Conservation (phyloP, 2,888 invertebrate species). For the Catocala sponsa region DNA sequence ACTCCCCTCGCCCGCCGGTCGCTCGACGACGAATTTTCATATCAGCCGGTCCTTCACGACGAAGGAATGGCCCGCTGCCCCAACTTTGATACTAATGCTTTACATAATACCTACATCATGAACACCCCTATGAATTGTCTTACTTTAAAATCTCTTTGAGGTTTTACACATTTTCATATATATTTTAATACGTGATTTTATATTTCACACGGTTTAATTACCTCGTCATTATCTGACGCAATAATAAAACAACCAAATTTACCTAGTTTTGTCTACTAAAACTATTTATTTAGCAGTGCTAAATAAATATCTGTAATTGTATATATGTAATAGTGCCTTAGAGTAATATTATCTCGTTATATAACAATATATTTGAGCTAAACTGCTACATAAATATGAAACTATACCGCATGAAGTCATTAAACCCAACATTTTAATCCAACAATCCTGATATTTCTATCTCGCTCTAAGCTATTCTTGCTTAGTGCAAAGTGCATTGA, state of each 20-base stretch:
- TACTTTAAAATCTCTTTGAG: constrained; percentile 64
- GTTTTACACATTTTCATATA: constrained; percentile 48
- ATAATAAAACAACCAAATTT: not conserved
- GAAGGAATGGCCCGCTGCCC: constrained; percentile 76
- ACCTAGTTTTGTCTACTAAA: too few species aligned
- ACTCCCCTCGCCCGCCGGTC: constrained; percentile 67
- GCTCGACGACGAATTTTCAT: constrained; percentile 85
- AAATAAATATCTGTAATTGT: too few species aligned
- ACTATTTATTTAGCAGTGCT: too few species aligned
- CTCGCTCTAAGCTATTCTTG: not conserved
- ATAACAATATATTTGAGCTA: too few species aligned
- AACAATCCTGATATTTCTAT: too few species aligned
- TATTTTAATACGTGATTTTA: constrained; percentile 23
- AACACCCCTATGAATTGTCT: constrained; percentile 65
- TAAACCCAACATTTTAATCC: too few species aligned
- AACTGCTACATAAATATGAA: too few species aligned
- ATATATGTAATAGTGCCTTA: too few species aligned
- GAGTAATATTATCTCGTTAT: too few species aligned
- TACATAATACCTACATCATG: constrained; percentile 71
- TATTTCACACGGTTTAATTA: constrained; percentile 4
- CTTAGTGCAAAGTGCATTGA: constrained; percentile 1
- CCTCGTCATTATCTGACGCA: not conserved
- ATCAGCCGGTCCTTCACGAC: constrained; percentile 80
- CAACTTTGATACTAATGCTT: constrained; percentile 74
- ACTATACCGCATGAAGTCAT: too few species aligned